phyloP scores from a whole-genome alignment of 2,888 invertebrate genomes.

The Xestia xanthographa region DNA sequence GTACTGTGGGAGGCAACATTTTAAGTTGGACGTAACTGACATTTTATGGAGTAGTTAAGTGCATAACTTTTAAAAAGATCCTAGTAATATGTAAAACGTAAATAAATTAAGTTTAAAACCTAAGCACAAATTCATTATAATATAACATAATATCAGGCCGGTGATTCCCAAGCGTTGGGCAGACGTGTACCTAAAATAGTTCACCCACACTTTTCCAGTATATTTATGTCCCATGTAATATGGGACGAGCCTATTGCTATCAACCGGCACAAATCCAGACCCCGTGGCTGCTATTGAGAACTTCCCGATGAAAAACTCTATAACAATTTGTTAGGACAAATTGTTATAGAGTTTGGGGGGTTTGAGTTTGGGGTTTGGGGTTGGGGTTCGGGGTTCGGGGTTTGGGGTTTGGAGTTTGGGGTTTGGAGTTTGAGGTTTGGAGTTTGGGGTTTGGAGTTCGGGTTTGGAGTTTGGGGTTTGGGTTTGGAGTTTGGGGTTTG shows the following conservation, averaged over 20 bases:
- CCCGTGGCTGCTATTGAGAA: neutral
- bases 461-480: too few species aligned
- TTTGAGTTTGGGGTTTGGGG: too few species aligned
- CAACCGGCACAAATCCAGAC: neutral
- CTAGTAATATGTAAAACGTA: neutral
- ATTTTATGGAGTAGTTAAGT: conserved; percentile 23
- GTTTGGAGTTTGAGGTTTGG: too few species aligned
- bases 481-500: too few species aligned
- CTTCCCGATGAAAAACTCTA: neutral
- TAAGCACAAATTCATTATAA: neutral
- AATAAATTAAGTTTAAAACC: neutral
- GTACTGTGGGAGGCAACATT: conserved; percentile 33
- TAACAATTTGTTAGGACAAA: too few species aligned
- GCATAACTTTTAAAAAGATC: conserved; percentile 6
- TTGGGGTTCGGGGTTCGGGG: too few species aligned
- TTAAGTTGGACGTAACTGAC: conserved; percentile 36
- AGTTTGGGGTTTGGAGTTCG: too few species aligned
- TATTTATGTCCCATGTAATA: neutral
- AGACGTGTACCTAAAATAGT: neutral
- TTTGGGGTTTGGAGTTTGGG: too few species aligned
- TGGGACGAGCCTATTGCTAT: neutral
- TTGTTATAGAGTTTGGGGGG: too few species aligned
- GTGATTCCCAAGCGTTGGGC: neutral
- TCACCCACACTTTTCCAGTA: neutral
- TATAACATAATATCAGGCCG: neutral